Evolutionary conservation across 2,888 invertebrate genomes (phyloP), one percentile per base, ranked within the genome.

Genomic region (Epinotia ramella): DNA sequence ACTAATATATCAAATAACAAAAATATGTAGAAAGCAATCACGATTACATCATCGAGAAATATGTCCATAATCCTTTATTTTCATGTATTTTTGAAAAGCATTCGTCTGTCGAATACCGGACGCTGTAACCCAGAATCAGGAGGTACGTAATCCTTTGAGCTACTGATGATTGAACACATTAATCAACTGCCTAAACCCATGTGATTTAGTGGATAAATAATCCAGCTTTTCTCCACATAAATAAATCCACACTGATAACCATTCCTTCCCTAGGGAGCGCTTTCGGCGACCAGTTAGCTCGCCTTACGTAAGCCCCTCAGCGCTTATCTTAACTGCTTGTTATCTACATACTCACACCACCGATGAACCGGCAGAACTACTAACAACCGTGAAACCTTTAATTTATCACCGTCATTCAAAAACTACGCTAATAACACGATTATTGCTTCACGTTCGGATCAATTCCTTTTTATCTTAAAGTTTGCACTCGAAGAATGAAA

Each of bases 221-320:
- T 57, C 64, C 46, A 24, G 59, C 46, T 64, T 46, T 46, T 64
- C 73, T 56, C 40, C 56, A 64, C 64, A 74, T 63, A 68, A 74
- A 68, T 63, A 73, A 73, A 60, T 60, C 49, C 40, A 53, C 40
- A 46, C 69, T 64, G 74, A 74, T 74, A 74, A 53, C 76, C 44
- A 18, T 57, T 60, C 53, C 24, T 53, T 77, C 72, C 77, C 69
- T 53, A 72, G 49, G 74, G 77, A 81, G 83, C 82, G 81, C 79
- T 77, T 81, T 82, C 79, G 79, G 77, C 78, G 82, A 85, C 85
- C 80, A 81, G 84, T 81, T 82, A 81, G 80, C 82, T 80, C 78
- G 81, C 83, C 93, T 93, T 94, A 94, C 92, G 93, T 94, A 94
- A 94, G 91, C 86, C 78, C 78, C 79, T 78, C 78, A 80, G 82